Conservation (phyloP, 2,888 invertebrate genomes). For the Dione vanillae region DNA sequence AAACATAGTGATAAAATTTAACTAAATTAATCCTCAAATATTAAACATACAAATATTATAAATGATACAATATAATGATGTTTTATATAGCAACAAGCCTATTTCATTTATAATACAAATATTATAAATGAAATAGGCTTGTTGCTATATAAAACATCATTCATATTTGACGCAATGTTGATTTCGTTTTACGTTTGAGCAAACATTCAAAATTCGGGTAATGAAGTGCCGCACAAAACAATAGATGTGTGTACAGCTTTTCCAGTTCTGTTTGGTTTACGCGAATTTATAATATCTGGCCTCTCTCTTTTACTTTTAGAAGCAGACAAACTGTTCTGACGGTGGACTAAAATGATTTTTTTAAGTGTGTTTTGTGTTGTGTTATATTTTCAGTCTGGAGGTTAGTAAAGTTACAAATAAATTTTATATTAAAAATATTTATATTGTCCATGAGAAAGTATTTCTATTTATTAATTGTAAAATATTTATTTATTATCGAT, state of each 20-base stretch:
- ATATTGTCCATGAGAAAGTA: background rate
- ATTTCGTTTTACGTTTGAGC: constrained; percentile 35
- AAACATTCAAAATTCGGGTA: constrained; percentile 42
- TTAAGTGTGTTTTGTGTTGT: constrained; percentile 40
- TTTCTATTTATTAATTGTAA: background rate
- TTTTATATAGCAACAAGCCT: too few species aligned
- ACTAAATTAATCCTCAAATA: too few species aligned
- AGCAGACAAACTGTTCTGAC: constrained; percentile 29
- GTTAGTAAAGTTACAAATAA: constrained; percentile 28
- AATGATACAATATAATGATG: too few species aligned
- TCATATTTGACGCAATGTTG: constrained; percentile 37
- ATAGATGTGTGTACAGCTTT: constrained; percentile 67
- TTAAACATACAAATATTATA: too few species aligned
- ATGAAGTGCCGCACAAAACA: constrained; percentile 48
- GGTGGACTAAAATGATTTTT: constrained; percentile 38
- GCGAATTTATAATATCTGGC: constrained; percentile 55
- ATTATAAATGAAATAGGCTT: background rate
- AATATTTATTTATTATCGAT: background rate
- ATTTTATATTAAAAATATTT: background rate
- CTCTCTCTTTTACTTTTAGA: constrained; percentile 46
- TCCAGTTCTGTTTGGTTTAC: constrained; percentile 48
- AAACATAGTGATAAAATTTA: too few species aligned
- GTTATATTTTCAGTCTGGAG: constrained; percentile 36
- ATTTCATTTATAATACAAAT: background rate
- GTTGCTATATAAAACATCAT: constrained; percentile 14